Percentiles rank a stretch among this genome's conserved stretches.
phyloP scores from a whole-genome alignment of 1,140 invertebrate genomes.

The Calosoma granatense region DNA sequence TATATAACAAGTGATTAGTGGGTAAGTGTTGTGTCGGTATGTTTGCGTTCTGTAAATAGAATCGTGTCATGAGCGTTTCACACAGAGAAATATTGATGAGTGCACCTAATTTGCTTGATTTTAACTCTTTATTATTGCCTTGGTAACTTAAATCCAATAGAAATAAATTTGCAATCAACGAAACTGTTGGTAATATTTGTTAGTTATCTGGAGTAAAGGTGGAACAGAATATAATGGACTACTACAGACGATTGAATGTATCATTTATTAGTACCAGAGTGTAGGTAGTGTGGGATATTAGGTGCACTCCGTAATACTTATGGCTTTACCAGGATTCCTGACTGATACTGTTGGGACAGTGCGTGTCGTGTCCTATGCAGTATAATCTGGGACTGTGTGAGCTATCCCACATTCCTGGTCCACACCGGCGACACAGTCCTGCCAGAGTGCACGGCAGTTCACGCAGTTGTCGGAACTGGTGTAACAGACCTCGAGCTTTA shows the following conservation, averaged over 20 bases:
- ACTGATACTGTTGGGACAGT: slow-evolving; percentile 20
- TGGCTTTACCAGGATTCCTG: not conserved
- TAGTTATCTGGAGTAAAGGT: too few relatives aligned
- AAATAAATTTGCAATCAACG: too few relatives aligned
- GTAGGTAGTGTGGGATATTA: too few relatives aligned
- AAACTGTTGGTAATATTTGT: too few relatives aligned
- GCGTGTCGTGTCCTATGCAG: slow-evolving; percentile 35
- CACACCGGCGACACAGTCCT: slow-evolving; percentile 75
- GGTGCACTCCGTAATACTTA: not conserved
- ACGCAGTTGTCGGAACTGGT: slow-evolving; percentile 76
- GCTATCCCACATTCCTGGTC: slow-evolving; percentile 89
- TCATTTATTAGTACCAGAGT: too few relatives aligned
- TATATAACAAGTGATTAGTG: not conserved
- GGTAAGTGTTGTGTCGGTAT: not conserved
- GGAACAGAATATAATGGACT: too few relatives aligned
- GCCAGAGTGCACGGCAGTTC: slow-evolving; percentile 81
- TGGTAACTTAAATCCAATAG: too few relatives aligned
- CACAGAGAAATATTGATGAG: too few relatives aligned
- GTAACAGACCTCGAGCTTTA: slow-evolving; percentile 82
- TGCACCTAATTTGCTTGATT: too few relatives aligned
- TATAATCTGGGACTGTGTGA: slow-evolving; percentile 69
- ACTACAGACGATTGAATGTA: too few relatives aligned
- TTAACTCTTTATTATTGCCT: too few relatives aligned
- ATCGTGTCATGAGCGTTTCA: too few relatives aligned
- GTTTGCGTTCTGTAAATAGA: slow-evolving; percentile 5